Conservation (phyloP, 2,797 vertebrate species). For the Aythya fuligula region DNA sequence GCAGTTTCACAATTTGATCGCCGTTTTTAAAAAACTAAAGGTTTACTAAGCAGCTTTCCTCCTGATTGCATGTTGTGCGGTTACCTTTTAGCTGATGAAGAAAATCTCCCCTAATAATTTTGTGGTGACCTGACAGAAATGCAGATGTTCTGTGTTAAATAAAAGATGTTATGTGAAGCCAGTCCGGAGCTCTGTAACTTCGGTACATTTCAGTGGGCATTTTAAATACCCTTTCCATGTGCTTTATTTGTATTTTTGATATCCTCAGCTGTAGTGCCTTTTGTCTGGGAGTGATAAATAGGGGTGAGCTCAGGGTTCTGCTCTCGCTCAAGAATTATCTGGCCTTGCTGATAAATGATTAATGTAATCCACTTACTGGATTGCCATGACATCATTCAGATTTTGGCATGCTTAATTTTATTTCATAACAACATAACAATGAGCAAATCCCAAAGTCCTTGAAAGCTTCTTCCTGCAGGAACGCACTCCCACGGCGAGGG, state of each 20-base stretch:
- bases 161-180: not conserved
- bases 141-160: not conserved
- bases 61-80: not conserved
- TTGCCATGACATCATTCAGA: not conserved
- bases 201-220: not conserved
- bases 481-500: rapidly evolving
- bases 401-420: conserved; percentile 30
- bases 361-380: conserved; percentile 8
- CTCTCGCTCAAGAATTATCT: not conserved
- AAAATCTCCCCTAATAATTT: not conserved
- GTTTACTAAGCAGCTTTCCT: not conserved
- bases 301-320: not conserved
- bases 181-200: not conserved
- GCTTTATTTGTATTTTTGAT: not conserved
- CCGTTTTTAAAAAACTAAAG: not conserved
- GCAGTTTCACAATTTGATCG: not conserved
- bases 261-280: not conserved
- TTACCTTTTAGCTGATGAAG: not conserved
- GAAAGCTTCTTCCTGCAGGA: not conserved
- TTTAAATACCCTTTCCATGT: not conserved
- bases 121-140: not conserved
- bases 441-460: not conserved
- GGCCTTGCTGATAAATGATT: conserved; percentile 16
- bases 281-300: not conserved
- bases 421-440: not conserved